phyloP scores from a whole-genome alignment of 2,888 invertebrate species.

The Lasioglossum oenotherae region DNA sequence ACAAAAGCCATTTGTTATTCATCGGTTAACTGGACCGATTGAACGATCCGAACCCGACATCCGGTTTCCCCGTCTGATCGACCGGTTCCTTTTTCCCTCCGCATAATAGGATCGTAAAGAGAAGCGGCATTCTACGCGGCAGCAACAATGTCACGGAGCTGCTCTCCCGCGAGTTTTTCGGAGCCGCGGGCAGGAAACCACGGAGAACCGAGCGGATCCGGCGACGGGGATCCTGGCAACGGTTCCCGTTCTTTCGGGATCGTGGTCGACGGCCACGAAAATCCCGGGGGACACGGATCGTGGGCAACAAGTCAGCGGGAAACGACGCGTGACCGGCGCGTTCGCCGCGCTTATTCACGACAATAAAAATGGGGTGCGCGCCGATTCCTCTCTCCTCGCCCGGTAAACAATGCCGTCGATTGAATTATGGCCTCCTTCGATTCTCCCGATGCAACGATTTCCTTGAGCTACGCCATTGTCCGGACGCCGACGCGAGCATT shows the following conservation, averaged over 20 bases:
- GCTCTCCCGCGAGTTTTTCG: slow-evolving; percentile 33
- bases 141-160: slow-evolving; percentile 33
- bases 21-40: slow-evolving; percentile 9
- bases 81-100: background rate
- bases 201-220: slow-evolving; percentile 66
- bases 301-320: slow-evolving; percentile 75
- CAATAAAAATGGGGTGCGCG: slow-evolving; percentile 62
- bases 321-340: slow-evolving; percentile 72
- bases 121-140: background rate
- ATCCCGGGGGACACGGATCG: slow-evolving; percentile 70
- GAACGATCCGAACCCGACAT: background rate
- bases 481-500: background rate
- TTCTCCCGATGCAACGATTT: slow-evolving; percentile 40
- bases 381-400: slow-evolving; percentile 32
- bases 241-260: slow-evolving; percentile 15
- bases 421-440: slow-evolving; percentile 45
- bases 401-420: slow-evolving; percentile 49
- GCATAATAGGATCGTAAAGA: slow-evolving; percentile 14
- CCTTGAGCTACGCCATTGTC: slow-evolving; percentile 23
- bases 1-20: slow-evolving; percentile 2
- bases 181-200: slow-evolving; percentile 54
- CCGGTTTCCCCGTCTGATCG: background rate
- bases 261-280: slow-evolving; percentile 54
- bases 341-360: slow-evolving; percentile 63
- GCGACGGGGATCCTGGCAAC: slow-evolving; percentile 63